Base-by-base conservation (phyloP, 2,888 invertebrate species). In the Dorcus parallelipipedus region DNA sequence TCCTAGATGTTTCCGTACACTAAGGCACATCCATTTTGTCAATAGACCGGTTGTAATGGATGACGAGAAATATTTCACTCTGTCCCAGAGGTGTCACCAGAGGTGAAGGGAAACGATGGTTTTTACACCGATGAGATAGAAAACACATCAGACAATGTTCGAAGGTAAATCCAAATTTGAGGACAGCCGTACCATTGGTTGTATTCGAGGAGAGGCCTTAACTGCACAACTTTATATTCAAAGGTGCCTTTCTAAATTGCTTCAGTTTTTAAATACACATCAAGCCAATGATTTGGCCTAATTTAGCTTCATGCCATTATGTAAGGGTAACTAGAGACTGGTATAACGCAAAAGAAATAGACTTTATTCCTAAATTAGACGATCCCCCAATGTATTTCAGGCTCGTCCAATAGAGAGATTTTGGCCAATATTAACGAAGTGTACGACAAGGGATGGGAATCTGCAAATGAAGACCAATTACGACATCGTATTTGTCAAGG, bases 351-450 rank as follows among this genome's bases (percentile, higher is more conserved):
- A 5, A 33, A 3, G 6, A 33, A 0, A 1, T 33, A 33, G 2
- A 33, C 7, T 33, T 33, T 33, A 1, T 33, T 33, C 45, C 3
- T n/a, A 10, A 45, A 45, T 33, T 53, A 33, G 45, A 49, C 52
- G 59, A 59, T 49, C 56, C 61, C 33, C 49, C 43, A 61, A 59
- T 49, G 9, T 40, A 23, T 45, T 52, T 26, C 38, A 55, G 43
- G 54, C 57, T 38, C 43, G 56, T 10, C 49, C 61, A 55, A 52
- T 61, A 33, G 49, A 61, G 45, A 17, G 41, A 26, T 56, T 56
- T 40, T 59, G 49, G 56, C 33, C 59, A 41, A 41, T 49, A 40
- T 51, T 56, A 1, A 52, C 14, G 1, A 33, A 33, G 6, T 33
- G 5, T 58, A 58, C 26, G 49, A 54, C 9, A 49, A 49, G 3